These are phyloP conservation scores for Phoebastria nigripes DNA, from an alignment of 2,797 vertebrate species.

Conservation along the genomic window DNA sequence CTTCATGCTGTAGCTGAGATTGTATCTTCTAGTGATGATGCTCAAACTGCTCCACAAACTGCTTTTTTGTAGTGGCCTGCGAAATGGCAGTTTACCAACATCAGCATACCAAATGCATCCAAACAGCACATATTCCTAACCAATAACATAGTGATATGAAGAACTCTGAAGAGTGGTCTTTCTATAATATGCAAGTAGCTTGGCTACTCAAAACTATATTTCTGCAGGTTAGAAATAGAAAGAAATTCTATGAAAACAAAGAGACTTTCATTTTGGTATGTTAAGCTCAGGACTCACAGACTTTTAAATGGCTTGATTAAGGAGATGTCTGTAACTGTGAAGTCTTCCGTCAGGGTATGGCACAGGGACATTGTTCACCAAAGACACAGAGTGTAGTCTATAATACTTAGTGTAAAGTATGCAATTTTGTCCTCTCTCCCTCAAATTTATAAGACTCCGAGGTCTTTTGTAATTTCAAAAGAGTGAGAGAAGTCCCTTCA, in stretches of 20 bases:
- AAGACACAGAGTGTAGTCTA: neutral
- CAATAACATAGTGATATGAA: rapidly evolving
- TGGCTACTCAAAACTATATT: neutral
- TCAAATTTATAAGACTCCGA: neutral
- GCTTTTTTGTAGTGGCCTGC: neutral
- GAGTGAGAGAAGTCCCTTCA: neutral
- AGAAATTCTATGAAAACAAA: neutral
- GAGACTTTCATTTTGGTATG: neutral
- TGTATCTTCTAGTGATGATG: neutral
- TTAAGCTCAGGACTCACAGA: neutral
- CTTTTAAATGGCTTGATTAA: neutral
- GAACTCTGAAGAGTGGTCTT: neutral
- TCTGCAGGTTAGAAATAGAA: neutral
- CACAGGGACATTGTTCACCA: neutral
- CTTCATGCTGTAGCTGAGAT: neutral
- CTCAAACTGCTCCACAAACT: neutral
- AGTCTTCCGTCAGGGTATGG: neutral
- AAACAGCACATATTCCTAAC: neutral
- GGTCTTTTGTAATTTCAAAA: neutral
- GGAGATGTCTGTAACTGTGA: neutral
- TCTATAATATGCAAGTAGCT: neutral
- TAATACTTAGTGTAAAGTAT: neutral
- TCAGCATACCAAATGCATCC: neutral
- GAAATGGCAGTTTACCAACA: neutral
- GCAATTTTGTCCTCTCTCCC: neutral